Evolutionary conservation across 2,888 invertebrate species (phyloP).

Genomic region (Watsonalla cultraria): DNA sequence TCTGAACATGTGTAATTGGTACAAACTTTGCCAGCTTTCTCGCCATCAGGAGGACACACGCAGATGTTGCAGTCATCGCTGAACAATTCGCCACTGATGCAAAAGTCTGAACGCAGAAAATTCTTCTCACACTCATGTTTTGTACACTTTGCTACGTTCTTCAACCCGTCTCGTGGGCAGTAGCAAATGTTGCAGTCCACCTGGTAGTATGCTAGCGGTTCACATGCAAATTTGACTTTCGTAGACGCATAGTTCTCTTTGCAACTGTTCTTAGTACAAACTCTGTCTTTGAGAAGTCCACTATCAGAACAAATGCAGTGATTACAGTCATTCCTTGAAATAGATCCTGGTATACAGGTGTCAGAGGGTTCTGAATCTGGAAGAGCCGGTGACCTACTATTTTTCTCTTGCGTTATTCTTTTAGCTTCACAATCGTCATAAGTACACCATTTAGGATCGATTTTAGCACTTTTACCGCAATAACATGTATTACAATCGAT

Average conservation of each 20-base stretch:
- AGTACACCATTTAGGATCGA: constrained; percentile 67
- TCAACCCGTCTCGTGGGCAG: constrained; percentile 56
- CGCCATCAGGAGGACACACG: constrained; percentile 59
- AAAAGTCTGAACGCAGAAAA: constrained; percentile 47
- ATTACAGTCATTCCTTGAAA: constrained; percentile 57
- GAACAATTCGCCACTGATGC: constrained; percentile 56
- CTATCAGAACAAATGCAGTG: constrained; percentile 63
- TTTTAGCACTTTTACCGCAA: constrained; percentile 54
- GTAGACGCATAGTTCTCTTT: constrained; percentile 11
- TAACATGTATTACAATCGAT: constrained; percentile 68
- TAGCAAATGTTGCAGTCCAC: constrained; percentile 67
- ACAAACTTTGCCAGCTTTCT: constrained; percentile 51
- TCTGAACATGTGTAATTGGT: constrained; percentile 49
- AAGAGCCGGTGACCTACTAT: constrained; percentile 23
- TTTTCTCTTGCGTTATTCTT: constrained; percentile 31
- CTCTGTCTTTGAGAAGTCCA: constrained; percentile 40
- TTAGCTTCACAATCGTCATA: constrained; percentile 60
- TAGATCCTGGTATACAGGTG: constrained; percentile 51
- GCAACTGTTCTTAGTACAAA: constrained; percentile 58
- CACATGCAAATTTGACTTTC: constrained; percentile 42
- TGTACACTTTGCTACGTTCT: constrained; percentile 66
- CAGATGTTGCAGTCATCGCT: constrained; percentile 67
- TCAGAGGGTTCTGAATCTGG: constrained; percentile 15
- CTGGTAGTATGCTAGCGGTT: constrained; percentile 56
- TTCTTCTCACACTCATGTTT: constrained; percentile 58